Conservation (phyloP, 2,888 invertebrate species). For the Chalcis sispes region DNA sequence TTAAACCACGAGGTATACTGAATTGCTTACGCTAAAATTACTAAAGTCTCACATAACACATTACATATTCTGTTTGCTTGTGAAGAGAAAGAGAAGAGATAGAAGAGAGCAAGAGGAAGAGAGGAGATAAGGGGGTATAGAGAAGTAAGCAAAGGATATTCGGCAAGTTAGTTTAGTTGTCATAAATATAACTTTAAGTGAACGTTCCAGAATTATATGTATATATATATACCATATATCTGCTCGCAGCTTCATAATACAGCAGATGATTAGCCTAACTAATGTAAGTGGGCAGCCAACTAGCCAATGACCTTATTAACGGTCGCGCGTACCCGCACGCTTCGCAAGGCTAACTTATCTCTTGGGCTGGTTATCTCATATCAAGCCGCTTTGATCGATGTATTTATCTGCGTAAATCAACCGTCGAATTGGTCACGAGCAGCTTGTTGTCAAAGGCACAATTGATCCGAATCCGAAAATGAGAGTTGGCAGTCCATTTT, state of each 20-base stretch:
- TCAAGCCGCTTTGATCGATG: no score
- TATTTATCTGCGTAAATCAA: no score
- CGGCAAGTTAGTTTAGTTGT: slow-evolving; percentile 12
- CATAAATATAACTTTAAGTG: slow-evolving; percentile 12
- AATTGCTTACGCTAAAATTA: slow-evolving; percentile 34
- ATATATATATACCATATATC: no score
- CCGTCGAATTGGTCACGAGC: no score
- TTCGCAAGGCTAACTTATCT: no score
- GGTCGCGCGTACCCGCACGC: no score
- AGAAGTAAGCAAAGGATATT: neutral
- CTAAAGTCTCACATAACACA: slow-evolving; percentile 14
- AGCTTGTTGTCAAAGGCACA: no score
- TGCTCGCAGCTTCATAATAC: neutral
- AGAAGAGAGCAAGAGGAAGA: neutral
- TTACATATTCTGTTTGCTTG: neutral
- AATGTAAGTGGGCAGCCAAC: slow-evolving; percentile 17
- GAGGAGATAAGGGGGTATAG: neutral
- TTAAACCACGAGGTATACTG: slow-evolving; percentile 15
- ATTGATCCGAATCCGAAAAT: no score
- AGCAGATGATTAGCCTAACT: slow-evolving; percentile 26
- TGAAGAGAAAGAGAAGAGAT: neutral
- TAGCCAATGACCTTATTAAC: slow-evolving; percentile 10
- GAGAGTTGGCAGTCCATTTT: no score
- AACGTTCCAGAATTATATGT: neutral
- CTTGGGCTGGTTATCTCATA: no score